Evolutionary conservation across 1,140 invertebrate genomes (phyloP).

Genomic region (Drosophila virilis): DNA sequence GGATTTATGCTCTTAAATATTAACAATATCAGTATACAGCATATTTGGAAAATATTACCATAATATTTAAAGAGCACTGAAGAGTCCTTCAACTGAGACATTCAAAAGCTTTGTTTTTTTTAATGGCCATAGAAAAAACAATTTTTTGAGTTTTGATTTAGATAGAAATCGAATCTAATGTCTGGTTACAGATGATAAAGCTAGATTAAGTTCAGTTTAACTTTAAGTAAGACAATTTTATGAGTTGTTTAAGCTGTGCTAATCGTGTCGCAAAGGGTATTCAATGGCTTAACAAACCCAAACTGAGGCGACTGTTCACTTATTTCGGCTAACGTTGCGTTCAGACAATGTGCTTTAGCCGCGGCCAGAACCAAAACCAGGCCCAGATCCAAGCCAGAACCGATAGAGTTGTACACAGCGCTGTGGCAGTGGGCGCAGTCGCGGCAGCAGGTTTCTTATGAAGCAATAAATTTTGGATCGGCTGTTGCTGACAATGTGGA

Average conservation of each 20-base stretch:
- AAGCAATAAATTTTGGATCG: slow-evolving; percentile 55
- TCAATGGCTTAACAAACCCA: background rate
- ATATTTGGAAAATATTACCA: too few relatives aligned
- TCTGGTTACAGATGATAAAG: too few relatives aligned
- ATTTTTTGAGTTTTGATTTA: too few relatives aligned
- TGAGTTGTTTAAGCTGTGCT: background rate
- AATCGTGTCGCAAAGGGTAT: background rate
- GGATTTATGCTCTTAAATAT: too few relatives aligned
- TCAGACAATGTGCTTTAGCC: background rate
- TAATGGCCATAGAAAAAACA: too few relatives aligned
- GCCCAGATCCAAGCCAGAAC: background rate
- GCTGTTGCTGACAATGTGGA: slow-evolving; percentile 27
- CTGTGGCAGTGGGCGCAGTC: slow-evolving; percentile 9
- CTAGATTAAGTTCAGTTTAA: too few relatives aligned
- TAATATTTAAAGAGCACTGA: too few relatives aligned
- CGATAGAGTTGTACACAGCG: slow-evolving; percentile 51
- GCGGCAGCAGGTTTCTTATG: slow-evolving; percentile 48
- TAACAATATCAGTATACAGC: too few relatives aligned
- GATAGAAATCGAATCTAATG: too few relatives aligned
- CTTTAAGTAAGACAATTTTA: too few relatives aligned
- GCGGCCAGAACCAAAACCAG: background rate
- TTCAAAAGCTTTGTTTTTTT: too few relatives aligned
- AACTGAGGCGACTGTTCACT: background rate
- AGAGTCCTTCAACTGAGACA: too few relatives aligned
- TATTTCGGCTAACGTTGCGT: slow-evolving; percentile 10